Evolutionary conservation across 2,113 vertebrate species (phyloP).

Genomic region (Malurus melanocephalus): DNA sequence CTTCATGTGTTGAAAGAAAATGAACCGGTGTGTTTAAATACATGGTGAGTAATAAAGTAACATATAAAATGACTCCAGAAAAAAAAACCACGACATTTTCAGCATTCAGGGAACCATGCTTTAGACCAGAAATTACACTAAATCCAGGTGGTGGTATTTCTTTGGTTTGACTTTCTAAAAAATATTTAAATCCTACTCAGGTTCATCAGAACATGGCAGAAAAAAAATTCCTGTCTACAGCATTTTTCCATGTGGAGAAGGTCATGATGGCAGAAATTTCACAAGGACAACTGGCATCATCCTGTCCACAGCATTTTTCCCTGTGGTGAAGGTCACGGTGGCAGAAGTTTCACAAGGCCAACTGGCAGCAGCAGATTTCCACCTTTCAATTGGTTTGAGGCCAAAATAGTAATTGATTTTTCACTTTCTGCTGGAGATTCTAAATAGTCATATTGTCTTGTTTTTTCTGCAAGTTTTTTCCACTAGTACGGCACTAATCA

Average conservation of each 20-base stretch:
- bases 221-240: not conserved
- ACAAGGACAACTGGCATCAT: slow-evolving; percentile 15
- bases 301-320: not conserved
- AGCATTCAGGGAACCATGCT: not conserved
- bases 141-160: not conserved
- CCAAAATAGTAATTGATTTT: slow-evolving; percentile 29
- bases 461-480: not conserved
- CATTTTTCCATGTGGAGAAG: not conserved
- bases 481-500: not conserved
- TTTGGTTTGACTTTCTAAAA: not conserved
- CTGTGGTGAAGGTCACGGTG: not conserved
- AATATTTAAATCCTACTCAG: not conserved
- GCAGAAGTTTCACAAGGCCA: slow-evolving; percentile 39
- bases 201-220: not conserved
- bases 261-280: slow-evolving; percentile 17
- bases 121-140: not conserved
- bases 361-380: slow-evolving; percentile 5
- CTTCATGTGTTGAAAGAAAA: not conserved
- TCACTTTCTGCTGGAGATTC: not conserved
- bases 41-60: not conserved
- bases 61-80: not conserved
- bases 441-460: not conserved
- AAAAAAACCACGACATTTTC: not conserved
- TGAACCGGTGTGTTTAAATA: not conserved
- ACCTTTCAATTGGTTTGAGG: not conserved